Conservation (phyloP, 92 coral and sea anemone species). For the Porites divaricata region DNA sequence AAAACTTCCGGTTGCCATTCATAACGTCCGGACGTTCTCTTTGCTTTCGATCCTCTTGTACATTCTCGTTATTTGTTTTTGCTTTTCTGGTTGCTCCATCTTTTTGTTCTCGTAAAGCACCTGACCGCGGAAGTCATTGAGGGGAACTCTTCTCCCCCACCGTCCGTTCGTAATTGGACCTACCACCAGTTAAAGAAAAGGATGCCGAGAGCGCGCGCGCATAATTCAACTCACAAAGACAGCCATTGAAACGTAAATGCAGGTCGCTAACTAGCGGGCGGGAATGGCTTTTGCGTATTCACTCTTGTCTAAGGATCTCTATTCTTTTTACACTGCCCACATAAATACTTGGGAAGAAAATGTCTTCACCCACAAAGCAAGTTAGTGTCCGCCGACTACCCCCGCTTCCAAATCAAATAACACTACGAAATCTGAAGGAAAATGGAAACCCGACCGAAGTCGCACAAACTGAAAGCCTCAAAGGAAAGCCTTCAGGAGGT, state of each 20-base stretch:
- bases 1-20: too few species aligned
- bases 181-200: neutral
- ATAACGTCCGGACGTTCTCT: too few species aligned
- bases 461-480: constrained; percentile 5
- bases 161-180: too few species aligned
- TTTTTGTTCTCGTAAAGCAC: too few species aligned
- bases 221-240: constrained; percentile 5
- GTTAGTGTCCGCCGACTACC: constrained; percentile 95
- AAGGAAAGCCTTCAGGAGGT: constrained; percentile 35
- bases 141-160: too few species aligned
- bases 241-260: constrained; percentile 21
- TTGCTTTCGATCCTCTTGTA: too few species aligned
- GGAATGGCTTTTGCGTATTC: constrained; percentile 31
- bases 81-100: too few species aligned
- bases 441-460: constrained; percentile 23
- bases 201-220: constrained; percentile 27
- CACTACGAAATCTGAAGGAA: constrained; percentile 70
- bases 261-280: constrained; percentile 21
- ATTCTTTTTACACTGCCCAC: constrained; percentile 29
- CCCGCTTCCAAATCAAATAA: constrained; percentile 88
- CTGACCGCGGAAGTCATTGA: too few species aligned
- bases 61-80: too few species aligned
- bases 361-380: constrained; percentile 98
- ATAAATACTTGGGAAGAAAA: constrained; percentile 36
- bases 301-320: neutral